phyloP scores from a whole-genome alignment of 2,113 vertebrate genomes.

The Mola mola region DNA sequence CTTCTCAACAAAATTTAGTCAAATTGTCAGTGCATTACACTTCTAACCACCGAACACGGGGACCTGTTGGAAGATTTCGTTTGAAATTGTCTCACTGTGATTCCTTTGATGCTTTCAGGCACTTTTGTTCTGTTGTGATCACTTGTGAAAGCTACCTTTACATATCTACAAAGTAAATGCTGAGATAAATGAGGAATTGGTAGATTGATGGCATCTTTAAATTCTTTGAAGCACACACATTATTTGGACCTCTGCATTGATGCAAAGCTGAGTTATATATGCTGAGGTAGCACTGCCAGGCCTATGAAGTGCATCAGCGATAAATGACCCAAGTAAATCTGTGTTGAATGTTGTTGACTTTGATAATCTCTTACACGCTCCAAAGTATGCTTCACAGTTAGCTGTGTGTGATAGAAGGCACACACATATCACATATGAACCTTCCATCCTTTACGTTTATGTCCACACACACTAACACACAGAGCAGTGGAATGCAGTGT shows the following conservation, averaged over 20 bases:
- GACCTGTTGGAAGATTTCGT: constrained; percentile 37
- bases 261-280: constrained; percentile 12
- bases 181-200: constrained; percentile 15
- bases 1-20: constrained; percentile 38
- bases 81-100: constrained; percentile 41
- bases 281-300: background rate
- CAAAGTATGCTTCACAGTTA: constrained; percentile 31
- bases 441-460: background rate
- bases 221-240: no score
- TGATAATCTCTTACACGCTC: constrained; percentile 41
- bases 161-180: constrained; percentile 11
- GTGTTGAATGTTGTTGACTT: constrained; percentile 58
- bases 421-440: constrained; percentile 13
- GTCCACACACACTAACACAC: constrained; percentile 12
- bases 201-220: constrained; percentile 14
- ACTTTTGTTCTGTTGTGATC: constrained; percentile 24
- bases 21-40: constrained; percentile 51
- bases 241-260: constrained; percentile 16
- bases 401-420: constrained; percentile 15
- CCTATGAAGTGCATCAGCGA: constrained; percentile 8
- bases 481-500: constrained; percentile 51
- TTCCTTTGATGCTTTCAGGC: constrained; percentile 54
- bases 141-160: no score
- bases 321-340: no score
- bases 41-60: constrained; percentile 26